These are phyloP conservation scores for Conops quadrifasciatus DNA, from an alignment of 2,888 invertebrate species.

Conservation along the genomic window DNA sequence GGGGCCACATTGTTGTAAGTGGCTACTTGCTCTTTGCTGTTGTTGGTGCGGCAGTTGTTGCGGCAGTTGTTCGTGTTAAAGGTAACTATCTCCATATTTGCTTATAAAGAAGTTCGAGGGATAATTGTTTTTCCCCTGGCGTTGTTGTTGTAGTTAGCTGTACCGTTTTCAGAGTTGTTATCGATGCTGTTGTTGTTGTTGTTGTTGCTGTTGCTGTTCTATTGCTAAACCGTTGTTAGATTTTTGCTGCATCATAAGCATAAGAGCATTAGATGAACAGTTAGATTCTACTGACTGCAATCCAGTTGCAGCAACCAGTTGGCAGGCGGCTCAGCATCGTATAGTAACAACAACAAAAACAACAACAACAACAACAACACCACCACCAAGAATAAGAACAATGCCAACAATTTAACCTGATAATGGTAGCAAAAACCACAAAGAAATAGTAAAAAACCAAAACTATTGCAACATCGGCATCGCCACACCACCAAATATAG, in stretches of 20 bases:
- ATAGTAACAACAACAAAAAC: slow-evolving; percentile 21
- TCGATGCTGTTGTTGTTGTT: neutral
- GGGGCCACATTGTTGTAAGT: neutral
- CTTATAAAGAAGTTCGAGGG: slow-evolving; percentile 24
- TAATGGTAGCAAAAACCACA: neutral
- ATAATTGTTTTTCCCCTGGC: slow-evolving; percentile 7
- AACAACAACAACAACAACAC: slow-evolving; percentile 19
- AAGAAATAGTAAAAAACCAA: slow-evolving; percentile 13
- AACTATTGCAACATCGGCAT: slow-evolving; percentile 10
- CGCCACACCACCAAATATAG: neutral
- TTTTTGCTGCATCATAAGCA: too few species aligned
- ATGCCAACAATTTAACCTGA: slow-evolving; percentile 8
- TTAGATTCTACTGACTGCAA: slow-evolving; percentile 26
- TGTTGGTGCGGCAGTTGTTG: slow-evolving; percentile 18
- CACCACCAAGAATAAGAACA: slow-evolving; percentile 27
- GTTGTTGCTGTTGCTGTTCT: too few species aligned
- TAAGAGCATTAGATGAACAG: slow-evolving; percentile 23
- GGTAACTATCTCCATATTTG: slow-evolving; percentile 17
- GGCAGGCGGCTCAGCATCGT: neutral
- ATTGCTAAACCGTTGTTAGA: too few species aligned
- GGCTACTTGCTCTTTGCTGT: neutral
- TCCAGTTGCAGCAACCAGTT: slow-evolving; percentile 26
- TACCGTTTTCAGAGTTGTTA: too few species aligned
- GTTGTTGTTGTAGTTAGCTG: neutral
- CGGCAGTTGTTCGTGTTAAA: slow-evolving; percentile 21